Evolutionary conservation across 1,140 invertebrate genomes (phyloP), one percentile per base, ranked within the genome.

Genomic region (Anthonomus grandis): DNA sequence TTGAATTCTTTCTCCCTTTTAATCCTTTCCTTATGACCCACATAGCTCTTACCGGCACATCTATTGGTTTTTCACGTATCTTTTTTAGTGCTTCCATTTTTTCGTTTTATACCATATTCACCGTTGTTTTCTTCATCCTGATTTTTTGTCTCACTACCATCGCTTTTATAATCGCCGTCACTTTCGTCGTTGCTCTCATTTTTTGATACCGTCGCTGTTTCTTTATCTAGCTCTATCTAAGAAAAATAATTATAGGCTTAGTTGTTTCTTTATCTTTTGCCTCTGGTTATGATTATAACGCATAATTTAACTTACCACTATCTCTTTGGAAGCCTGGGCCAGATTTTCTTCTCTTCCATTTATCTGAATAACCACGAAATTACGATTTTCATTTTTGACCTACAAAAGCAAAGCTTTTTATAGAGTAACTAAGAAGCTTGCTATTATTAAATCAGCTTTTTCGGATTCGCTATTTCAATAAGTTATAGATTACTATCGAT

Each of bases 61-160:
- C 19, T 42, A 13, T 42, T 21, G 19, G 19, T 42, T 21, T 42
- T 42, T 42, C 19, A 17, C 15, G 19, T 42, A 17, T 42, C 19
- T 21, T 42, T 42, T 42, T 42, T 42, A 21, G 12, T 42, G 19
- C 13, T 21, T 42, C 19, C 19, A 17, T 42, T 42, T 42, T 3
- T 15, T 18, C 19, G 15, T 21, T 21, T 42, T 21, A 42, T 18
- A 18, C 39, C 39, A 42, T 15, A 42, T 42, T 18, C 39, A 42
- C 39, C 39, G 19, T 18, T 21, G 19, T 15, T 42, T 18, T 21
- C 19, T 42, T 42, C 19, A 4, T 42, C 39, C 15, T 42, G 13
- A 21, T 42, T 42, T n/a, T 42, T 42, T 42, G 39, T 42, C 19
- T 9, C 21, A 42, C 39, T 42, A 18, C 13, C 39, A 42, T 42